Evolutionary conservation across 2,113 vertebrate species (phyloP).

Genomic region (Chlamydotis undulata): DNA sequence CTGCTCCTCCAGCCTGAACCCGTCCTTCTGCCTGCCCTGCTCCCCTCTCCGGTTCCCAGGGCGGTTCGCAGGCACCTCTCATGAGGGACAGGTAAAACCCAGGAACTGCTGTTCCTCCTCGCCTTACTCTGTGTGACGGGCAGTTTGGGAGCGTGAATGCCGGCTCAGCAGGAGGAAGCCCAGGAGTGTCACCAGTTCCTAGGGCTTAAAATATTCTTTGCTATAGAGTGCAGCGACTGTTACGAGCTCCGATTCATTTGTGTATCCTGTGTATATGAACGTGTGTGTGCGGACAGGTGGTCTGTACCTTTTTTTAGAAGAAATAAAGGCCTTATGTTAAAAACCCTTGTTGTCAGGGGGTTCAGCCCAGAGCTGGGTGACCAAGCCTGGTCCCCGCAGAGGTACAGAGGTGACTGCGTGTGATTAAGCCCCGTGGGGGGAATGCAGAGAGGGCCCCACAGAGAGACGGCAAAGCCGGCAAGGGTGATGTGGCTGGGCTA

Average conservation of each 20-base stretch:
- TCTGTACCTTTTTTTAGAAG: neutral
- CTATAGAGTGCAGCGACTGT: neutral
- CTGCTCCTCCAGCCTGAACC: neutral
- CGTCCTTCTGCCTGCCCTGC: neutral
- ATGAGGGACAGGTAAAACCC: neutral
- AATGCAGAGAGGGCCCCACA: neutral
- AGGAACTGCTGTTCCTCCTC: neutral
- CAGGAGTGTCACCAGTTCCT: neutral
- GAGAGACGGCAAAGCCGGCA: rapidly evolving
- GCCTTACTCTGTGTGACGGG: neutral
- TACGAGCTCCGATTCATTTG: neutral
- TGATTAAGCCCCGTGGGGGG: rapidly evolving
- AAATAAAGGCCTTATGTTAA: neutral
- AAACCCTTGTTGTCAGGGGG: neutral
- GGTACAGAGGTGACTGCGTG: rapidly evolving
- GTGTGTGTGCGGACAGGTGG: neutral
- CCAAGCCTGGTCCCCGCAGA: neutral
- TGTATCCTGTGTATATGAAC: neutral
- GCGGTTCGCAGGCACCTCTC: neutral
- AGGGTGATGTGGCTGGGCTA: neutral
- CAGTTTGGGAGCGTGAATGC: neutral
- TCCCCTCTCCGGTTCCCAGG: neutral
- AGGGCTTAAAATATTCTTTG: neutral
- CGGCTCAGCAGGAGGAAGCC: neutral
- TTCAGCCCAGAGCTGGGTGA: neutral